Evolutionary conservation across 1,140 invertebrate species (phyloP).

Genomic region (Thaumatotibia leucotreta): DNA sequence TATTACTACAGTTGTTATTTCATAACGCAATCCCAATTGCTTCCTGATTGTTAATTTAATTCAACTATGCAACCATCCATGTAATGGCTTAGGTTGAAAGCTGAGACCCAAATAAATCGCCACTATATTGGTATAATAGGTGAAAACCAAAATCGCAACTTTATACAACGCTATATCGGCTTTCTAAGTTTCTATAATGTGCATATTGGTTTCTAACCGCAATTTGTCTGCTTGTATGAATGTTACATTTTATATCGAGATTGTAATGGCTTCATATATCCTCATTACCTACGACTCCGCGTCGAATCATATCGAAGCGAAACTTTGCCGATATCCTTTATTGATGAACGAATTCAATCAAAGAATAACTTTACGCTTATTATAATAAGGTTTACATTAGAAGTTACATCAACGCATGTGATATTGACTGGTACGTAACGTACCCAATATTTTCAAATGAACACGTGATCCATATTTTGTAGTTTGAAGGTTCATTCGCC

Average conservation of each 20-base stretch:
- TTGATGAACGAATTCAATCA: neutral
- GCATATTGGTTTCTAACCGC: constrained; percentile 32
- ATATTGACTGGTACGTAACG: neutral
- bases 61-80: neutral
- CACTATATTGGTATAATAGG: neutral
- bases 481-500: neutral
- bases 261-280: constrained; percentile 14
- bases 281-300: neutral
- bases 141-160: constrained; percentile 10
- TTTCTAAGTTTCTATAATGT: constrained; percentile 22
- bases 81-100: neutral
- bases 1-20: neutral
- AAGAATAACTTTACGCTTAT: neutral
- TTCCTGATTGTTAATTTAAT: neutral
- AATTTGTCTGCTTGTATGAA: constrained; percentile 19
- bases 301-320: neutral
- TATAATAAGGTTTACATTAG: neutral
- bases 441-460: neutral
- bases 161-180: constrained; percentile 23
- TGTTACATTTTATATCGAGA: constrained; percentile 31
- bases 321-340: neutral
- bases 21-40: neutral
- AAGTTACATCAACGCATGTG: neutral
- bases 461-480: constrained; percentile 3
- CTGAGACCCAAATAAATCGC: neutral